These are phyloP conservation scores for Xyliphius kryptos DNA, from an alignment of 2,113 vertebrate genomes.

Conservation along the genomic window DNA sequence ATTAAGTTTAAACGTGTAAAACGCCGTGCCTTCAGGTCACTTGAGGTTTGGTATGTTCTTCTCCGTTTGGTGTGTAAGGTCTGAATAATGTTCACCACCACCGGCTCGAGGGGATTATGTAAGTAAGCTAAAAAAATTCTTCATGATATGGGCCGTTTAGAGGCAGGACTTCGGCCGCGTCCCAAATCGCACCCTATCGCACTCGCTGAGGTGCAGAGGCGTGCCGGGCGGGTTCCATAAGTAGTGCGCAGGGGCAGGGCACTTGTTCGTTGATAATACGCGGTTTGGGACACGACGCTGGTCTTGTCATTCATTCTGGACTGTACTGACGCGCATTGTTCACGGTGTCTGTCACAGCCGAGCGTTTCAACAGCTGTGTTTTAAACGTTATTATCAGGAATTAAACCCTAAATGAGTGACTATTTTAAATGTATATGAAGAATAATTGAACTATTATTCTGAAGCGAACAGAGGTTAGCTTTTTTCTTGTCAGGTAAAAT, in stretches of 20 bases:
- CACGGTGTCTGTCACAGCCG: neutral
- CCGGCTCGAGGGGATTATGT: constrained; percentile 68
- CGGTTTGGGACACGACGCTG: neutral
- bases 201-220: neutral
- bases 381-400: neutral
- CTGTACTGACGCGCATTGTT: neutral
- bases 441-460: too few species aligned
- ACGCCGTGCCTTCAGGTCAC: constrained; percentile 10
- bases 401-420: neutral
- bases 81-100: constrained; percentile 62
- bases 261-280: neutral
- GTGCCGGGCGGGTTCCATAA: neutral
- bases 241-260: neutral
- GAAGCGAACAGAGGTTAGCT: too few species aligned
- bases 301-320: constrained; percentile 54
- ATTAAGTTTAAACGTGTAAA: constrained; percentile 34
- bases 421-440: too few species aligned
- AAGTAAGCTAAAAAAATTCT: constrained; percentile 41
- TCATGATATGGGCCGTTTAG: constrained; percentile 7
- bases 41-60: neutral
- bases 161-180: constrained; percentile 28
- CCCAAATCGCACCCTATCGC: neutral
- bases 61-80: neutral
- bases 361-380: neutral
- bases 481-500: too few species aligned